A percentile compares a stretch with the other conserved stretches of the same genome.
These are phyloP conservation scores for Corvus moneduloides DNA, from an alignment of 2,113 vertebrate genomes.

Conservation along the genomic window DNA sequence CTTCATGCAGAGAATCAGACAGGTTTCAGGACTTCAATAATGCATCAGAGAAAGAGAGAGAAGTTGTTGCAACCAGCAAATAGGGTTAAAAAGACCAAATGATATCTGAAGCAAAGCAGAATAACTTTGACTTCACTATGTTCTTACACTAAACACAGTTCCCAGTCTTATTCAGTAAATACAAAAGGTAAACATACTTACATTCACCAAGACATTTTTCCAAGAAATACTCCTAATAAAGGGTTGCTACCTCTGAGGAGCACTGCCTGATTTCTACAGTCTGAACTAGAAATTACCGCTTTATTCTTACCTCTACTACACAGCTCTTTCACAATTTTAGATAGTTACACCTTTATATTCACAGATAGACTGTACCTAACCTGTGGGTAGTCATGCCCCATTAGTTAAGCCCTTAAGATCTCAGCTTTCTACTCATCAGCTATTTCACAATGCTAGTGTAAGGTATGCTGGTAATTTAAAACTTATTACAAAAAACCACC, in stretches of 20 bases:
- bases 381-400: background rate
- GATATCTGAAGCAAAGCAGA: background rate
- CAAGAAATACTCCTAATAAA: accelerated
- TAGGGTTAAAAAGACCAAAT: background rate
- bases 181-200: background rate
- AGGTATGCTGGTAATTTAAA: accelerated
- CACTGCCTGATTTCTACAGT: background rate
- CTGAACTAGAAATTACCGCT: background rate
- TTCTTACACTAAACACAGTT: background rate
- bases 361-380: background rate
- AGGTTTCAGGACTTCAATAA: background rate
- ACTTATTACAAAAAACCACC: background rate
- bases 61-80: background rate
- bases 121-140: background rate
- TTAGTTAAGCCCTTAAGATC: background rate
- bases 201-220: background rate
- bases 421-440: background rate
- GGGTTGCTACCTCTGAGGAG: background rate
- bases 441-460: background rate
- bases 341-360: background rate
- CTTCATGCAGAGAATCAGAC: background rate
- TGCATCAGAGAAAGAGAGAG: background rate
- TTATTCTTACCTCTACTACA: background rate
- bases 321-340: background rate
- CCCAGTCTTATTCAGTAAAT: background rate